These are phyloP conservation scores for Serinus canaria DNA, from an alignment of 2,113 vertebrate species.

Conservation along the genomic window DNA sequence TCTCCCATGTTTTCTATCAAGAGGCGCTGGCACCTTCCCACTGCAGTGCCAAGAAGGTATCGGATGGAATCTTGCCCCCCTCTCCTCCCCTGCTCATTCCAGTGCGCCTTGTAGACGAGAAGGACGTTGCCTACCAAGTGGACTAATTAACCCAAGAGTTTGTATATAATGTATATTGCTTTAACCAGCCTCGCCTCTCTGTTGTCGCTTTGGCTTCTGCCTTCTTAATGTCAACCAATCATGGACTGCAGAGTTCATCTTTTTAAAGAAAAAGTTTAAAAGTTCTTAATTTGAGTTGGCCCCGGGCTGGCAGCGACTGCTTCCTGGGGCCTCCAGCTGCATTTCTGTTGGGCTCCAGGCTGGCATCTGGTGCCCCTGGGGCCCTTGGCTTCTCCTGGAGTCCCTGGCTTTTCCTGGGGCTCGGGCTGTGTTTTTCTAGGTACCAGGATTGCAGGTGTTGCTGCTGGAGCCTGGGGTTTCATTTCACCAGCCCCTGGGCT, in stretches of 20 bases:
- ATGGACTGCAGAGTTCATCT: conserved; percentile 66
- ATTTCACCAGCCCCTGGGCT: neutral
- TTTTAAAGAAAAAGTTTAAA: conserved; percentile 58
- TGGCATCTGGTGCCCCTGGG: conserved; percentile 28
- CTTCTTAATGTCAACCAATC: conserved; percentile 76
- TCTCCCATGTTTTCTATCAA: conserved; percentile 76
- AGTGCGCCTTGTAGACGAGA: conserved; percentile 71
- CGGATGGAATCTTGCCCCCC: conserved; percentile 64
- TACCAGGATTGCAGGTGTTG: conserved; percentile 22
- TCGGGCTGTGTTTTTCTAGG: conserved; percentile 31
- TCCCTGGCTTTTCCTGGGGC: conserved; percentile 22
- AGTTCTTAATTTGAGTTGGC: conserved; percentile 34
- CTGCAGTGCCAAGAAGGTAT: conserved; percentile 78
- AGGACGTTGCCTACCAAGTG: conserved; percentile 75
- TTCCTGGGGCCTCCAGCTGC: conserved; percentile 1
- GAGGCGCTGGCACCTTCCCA: conserved; percentile 75
- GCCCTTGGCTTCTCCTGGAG: conserved; percentile 12
- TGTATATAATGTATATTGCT: conserved; percentile 83
- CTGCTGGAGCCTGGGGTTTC: conserved; percentile 47
- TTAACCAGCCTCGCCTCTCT: conserved; percentile 71
- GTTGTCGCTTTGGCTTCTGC: conserved; percentile 69
- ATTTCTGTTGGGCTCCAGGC: conserved; percentile 35
- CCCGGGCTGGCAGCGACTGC: neutral
- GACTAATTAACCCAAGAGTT: conserved; percentile 75
- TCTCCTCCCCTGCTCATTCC: conserved; percentile 66